Evolutionary conservation across 1,140 invertebrate genomes (phyloP), one percentile per base, ranked within the genome.

Genomic region (Apis laboriosa): DNA sequence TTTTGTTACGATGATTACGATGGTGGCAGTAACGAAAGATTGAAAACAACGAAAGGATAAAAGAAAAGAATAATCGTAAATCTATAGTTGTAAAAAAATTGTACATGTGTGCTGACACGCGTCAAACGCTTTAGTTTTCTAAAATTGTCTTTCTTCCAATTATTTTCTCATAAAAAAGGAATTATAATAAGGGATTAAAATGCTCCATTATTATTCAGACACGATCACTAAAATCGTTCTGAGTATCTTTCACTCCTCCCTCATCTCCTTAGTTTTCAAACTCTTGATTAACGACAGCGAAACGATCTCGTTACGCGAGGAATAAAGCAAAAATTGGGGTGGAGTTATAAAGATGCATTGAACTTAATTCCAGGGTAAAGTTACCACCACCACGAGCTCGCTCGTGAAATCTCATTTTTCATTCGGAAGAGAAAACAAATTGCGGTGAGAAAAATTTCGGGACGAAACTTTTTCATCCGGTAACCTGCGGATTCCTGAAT

Each of bases 331-430:
- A 28, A 19, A 66, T 66, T 28, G 24, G 28, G 24, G 13, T 7
- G 7, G 7, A 64, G 8, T 9, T 34, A 17, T 11, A 19, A 34
- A 66, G 28, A 17, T 9, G 28, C 63, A 28, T 3, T 3, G 66
- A 67, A 67, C 43, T 67, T 49, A 67, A 67, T 67, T 49, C 21
- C 5, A 34, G 34, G 4, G 15, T 4, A 49, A 43, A 43, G 34
- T 67, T 43, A 43, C 5, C 11, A 11, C 9, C 34, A 49, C 11
- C 43, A 11, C 9, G 0, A 28, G 17, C 34, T 43, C 67, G 21
- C 24, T 34, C 15, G 72, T 19, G 34, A 24, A 75, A 61, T 61
- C 43, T 61, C 56, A 61, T 75, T 75, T 74, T 74, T 74, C 34
- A 61, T 19, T 60, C 8, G 56, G n/a, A 24, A 13, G 19, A 15